These are phyloP conservation scores for Xenops minutus DNA, from an alignment of 2,797 vertebrate species.

Conservation along the genomic window DNA sequence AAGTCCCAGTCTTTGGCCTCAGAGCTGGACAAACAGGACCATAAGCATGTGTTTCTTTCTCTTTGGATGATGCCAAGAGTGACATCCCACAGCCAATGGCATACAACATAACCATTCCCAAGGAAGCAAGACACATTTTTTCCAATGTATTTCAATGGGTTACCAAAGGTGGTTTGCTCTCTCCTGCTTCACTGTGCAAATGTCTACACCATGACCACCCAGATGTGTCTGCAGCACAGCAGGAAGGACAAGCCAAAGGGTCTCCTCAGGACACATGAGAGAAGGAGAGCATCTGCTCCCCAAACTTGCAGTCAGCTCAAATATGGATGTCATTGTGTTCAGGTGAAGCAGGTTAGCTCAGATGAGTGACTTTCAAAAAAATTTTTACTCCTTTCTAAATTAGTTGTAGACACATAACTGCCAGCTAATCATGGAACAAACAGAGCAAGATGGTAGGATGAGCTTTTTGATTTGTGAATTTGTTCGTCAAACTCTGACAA, in stretches of 20 bases:
- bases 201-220: not conserved
- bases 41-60: not conserved
- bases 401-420: not conserved
- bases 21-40: not conserved
- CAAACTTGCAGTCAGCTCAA: not conserved
- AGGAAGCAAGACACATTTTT: not conserved
- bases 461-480: not conserved
- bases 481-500: not conserved
- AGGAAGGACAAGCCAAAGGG: not conserved
- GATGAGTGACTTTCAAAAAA: not conserved
- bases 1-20: not conserved
- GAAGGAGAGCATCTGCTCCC: not conserved
- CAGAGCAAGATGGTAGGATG: not conserved
- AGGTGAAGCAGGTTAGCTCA: not conserved
- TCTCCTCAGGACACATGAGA: not conserved
- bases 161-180: not conserved
- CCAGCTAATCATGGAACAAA: not conserved
- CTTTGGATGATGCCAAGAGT: not conserved
- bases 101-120: not conserved
- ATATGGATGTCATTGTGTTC: fast-evolving
- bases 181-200: not conserved
- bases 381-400: not conserved
- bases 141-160: not conserved
- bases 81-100: too few relatives aligned
- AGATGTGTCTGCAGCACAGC: not conserved